Conservation (phyloP, 2,113 vertebrate genomes). For the Jaculus jaculus region DNA sequence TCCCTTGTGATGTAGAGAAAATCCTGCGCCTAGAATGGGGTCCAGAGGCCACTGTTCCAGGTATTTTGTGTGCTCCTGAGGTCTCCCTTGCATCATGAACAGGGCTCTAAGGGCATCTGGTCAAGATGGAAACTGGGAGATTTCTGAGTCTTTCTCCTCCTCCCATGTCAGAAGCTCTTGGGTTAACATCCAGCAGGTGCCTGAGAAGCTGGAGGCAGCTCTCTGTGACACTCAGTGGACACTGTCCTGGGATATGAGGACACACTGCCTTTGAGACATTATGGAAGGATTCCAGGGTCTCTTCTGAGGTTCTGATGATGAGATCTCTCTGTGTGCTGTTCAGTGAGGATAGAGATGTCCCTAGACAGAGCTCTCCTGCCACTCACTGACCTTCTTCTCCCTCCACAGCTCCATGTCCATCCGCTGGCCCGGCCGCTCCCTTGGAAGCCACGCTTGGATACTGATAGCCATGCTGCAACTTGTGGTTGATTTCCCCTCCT, state of each 20-base stretch:
- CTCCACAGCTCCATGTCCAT: conserved; percentile 67
- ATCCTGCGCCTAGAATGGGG: rapidly evolving
- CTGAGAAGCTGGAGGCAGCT: rapidly evolving
- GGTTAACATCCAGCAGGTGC: rapidly evolving
- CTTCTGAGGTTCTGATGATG: neutral
- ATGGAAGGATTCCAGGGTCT: neutral
- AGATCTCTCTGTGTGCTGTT: neutral
- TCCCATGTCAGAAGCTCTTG: neutral
- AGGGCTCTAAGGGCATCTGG: too few relatives aligned
- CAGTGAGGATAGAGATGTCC: rapidly evolving
- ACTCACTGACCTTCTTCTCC: neutral
- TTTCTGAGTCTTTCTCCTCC: rapidly evolving
- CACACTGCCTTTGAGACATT: rapidly evolving
- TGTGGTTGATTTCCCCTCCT: conserved; percentile 84
- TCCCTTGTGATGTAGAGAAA: neutral
- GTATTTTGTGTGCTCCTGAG: rapidly evolving
- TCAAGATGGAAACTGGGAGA: neutral
- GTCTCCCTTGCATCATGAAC: neutral
- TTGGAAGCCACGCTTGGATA: conserved; percentile 89
- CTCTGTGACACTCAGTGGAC: rapidly evolving
- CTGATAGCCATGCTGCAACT: conserved; percentile 89
- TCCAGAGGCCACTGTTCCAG: rapidly evolving
- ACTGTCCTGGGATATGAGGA: rapidly evolving
- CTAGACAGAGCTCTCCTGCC: rapidly evolving
- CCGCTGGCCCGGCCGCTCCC: conserved; percentile 84